Conservation (phyloP, 2,888 invertebrate species). For the Archips crataeganus region DNA sequence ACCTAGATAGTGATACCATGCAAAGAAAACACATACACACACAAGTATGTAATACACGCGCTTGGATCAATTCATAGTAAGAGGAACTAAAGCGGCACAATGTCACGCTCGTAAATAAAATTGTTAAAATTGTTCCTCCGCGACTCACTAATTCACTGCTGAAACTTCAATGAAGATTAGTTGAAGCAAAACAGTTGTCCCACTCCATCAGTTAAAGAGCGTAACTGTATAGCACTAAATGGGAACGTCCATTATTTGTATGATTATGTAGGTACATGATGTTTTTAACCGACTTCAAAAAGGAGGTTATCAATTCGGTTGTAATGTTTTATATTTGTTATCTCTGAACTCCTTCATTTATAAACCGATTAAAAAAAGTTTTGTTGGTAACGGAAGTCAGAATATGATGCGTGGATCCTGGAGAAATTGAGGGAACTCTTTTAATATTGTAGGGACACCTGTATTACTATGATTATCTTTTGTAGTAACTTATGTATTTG, state of each 20-base stretch:
- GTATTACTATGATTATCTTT: too few relatives aligned
- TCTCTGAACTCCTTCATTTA: too few relatives aligned
- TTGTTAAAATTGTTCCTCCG: slow-evolving; percentile 55
- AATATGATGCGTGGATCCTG: too few relatives aligned
- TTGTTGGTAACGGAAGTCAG: too few relatives aligned
- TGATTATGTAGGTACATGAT: not conserved
- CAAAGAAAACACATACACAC: slow-evolving; percentile 1
- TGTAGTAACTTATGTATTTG: too few relatives aligned
- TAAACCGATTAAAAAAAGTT: too few relatives aligned
- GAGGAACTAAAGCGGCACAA: slow-evolving; percentile 25
- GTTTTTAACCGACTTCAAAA: not conserved
- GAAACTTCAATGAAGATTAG: slow-evolving; percentile 46
- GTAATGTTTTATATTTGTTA: too few relatives aligned
- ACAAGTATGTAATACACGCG: not conserved
- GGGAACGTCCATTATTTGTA: not conserved
- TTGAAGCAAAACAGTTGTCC: slow-evolving; percentile 19
- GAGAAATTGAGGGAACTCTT: too few relatives aligned
- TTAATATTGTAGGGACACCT: too few relatives aligned
- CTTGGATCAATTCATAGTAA: slow-evolving; percentile 11
- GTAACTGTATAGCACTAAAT: slow-evolving; percentile 27
- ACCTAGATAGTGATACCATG: too few relatives aligned
- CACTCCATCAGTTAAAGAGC: slow-evolving; percentile 22
- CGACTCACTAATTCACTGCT: slow-evolving; percentile 59
- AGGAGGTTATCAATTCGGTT: too few relatives aligned
- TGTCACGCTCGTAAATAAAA: slow-evolving; percentile 32